A percentile compares a stretch with the other conserved stretches of the same genome.
Evolutionary conservation across 2,888 invertebrate species (phyloP).

Genomic region (Megalurothrips usitatus): DNA sequence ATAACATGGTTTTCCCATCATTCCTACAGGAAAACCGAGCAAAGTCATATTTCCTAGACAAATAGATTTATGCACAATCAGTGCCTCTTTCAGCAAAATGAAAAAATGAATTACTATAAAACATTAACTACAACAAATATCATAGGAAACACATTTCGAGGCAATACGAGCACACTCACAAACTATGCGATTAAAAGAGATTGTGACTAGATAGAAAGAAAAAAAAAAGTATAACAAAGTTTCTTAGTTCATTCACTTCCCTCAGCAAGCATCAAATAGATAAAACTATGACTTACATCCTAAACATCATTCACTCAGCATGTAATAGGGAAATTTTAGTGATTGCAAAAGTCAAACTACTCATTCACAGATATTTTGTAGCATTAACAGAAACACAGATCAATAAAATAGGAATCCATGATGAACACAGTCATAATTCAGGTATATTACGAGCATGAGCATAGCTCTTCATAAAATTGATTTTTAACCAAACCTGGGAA

Average conservation of each 20-base stretch:
- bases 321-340: not conserved
- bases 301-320: not conserved
- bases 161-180: not conserved
- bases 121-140: too few species aligned
- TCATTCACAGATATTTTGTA: not conserved
- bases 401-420: not conserved
- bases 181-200: not conserved
- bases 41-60: not conserved
- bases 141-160: too few species aligned
- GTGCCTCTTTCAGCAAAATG: not conserved
- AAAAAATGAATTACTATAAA: not conserved
- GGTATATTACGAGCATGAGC: too few species aligned
- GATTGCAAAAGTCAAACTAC: not conserved
- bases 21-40: not conserved
- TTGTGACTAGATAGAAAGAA: not conserved
- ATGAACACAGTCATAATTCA: too few species aligned
- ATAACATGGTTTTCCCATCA: not conserved
- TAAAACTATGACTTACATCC: not conserved
- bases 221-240: not conserved
- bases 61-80: not conserved
- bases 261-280: not conserved
- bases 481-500: too few species aligned
- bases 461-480: too few species aligned
- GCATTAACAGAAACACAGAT: not conserved
- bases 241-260: not conserved